phyloP scores from a whole-genome alignment of 1,140 invertebrate species.

The Neodiprion fabricii region DNA sequence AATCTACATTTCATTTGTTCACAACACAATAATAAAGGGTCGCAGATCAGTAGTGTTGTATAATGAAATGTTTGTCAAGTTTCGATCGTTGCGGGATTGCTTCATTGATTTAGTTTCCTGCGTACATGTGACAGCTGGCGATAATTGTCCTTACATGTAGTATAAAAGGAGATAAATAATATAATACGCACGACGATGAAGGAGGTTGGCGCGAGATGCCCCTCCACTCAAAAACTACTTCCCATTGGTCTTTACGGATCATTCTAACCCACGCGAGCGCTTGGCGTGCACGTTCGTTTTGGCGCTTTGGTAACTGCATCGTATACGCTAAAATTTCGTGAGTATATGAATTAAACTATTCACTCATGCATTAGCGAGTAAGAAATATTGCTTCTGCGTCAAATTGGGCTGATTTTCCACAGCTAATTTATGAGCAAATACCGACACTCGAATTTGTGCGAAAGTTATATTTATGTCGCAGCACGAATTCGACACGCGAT shows the following conservation, averaged over 20 bases:
- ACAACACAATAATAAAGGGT: no score
- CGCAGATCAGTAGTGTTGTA: no score
- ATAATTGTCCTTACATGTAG: no score
- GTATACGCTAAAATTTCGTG: not conserved
- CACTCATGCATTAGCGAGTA: not conserved
- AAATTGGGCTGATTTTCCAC: not conserved
- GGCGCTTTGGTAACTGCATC: not conserved
- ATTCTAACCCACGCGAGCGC: constrained; percentile 2
- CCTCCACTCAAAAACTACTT: not conserved
- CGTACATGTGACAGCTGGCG: no score
- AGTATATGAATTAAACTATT: constrained; percentile 3
- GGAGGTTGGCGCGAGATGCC: not conserved
- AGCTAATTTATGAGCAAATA: not conserved
- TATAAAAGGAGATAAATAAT: not conserved
- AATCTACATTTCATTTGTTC: no score
- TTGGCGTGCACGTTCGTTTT: not conserved
- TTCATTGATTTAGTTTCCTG: no score
- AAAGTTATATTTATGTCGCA: not conserved
- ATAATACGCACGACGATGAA: not conserved
- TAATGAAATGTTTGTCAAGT: no score
- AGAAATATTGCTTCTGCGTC: no score
- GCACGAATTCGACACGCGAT: not conserved
- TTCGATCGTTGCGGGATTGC: no score
- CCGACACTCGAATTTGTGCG: not conserved
- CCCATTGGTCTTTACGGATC: not conserved